Conservation (phyloP, 2,888 invertebrate species). For the Drosophila putrida region DNA sequence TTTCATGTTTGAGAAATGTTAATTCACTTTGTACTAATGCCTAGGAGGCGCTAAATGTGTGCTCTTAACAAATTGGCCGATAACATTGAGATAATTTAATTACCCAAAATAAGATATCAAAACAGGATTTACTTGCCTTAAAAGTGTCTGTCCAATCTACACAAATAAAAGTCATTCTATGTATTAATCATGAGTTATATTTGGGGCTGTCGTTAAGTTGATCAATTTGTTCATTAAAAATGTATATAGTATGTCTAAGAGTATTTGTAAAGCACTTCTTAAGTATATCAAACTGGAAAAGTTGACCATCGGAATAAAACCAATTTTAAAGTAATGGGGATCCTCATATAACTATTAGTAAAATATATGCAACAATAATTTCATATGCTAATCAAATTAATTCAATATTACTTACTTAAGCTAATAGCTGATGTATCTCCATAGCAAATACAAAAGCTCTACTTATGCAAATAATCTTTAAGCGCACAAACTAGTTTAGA, state of each 20-base stretch:
- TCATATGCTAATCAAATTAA: constrained; percentile 19
- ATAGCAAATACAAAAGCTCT: constrained; percentile 11
- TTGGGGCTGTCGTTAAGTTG: constrained; percentile 10
- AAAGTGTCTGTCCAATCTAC: constrained; percentile 12
- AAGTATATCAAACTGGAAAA: too few relatives aligned
- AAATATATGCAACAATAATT: not conserved
- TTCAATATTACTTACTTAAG: constrained; percentile 23
- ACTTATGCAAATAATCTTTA: constrained; percentile 37
- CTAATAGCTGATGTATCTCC: constrained; percentile 12
- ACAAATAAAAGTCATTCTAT: constrained; percentile 5
- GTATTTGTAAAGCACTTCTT: constrained; percentile 25
- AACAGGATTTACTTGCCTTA: constrained; percentile 49
- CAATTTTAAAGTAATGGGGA: too few relatives aligned
- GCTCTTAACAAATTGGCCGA: constrained; percentile 70
- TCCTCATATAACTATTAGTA: too few relatives aligned
- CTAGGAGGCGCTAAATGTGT: constrained; percentile 59
- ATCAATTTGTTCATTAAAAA: constrained; percentile 17
- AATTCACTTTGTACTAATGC: constrained; percentile 14
- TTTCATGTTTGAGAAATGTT: constrained; percentile 22
- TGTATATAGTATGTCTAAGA: not conserved
- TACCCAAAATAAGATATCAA: constrained; percentile 41
- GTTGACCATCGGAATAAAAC: not conserved
- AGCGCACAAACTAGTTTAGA: constrained; percentile 46
- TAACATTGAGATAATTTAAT: constrained; percentile 63
- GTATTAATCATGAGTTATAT: constrained; percentile 10